Conservation (phyloP, 2,797 vertebrate species). For the Poecile montanus region DNA sequence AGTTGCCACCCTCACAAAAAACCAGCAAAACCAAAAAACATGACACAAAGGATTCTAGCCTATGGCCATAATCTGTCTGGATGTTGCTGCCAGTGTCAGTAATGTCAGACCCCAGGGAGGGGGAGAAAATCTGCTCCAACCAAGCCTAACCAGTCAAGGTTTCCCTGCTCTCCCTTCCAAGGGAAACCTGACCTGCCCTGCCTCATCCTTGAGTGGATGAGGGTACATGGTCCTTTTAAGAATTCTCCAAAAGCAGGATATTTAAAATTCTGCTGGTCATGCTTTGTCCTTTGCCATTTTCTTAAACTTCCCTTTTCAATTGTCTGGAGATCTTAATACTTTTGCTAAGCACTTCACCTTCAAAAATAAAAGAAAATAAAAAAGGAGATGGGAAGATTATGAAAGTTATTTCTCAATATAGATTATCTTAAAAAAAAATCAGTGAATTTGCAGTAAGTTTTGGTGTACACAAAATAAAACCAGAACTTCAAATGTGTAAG, state of each 20-base stretch:
- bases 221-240: accelerated
- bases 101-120: accelerated
- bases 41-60: neutral
- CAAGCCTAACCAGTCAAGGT: accelerated
- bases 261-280: neutral
- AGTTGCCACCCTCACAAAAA: accelerated
- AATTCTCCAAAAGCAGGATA: neutral
- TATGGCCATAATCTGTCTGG: neutral
- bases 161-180: accelerated
- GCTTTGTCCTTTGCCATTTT: neutral
- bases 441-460: neutral
- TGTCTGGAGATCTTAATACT: neutral
- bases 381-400: neutral
- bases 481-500: neutral
- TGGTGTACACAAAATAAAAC: neutral
- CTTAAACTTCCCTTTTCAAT: neutral
- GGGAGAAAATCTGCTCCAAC: neutral
- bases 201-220: accelerated
- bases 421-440: neutral
- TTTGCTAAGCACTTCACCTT: neutral
- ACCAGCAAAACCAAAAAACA: accelerated
- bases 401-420: neutral
- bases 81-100: accelerated
- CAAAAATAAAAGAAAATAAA: neutral
- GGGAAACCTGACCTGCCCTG: neutral